Evolutionary conservation across 1,140 invertebrate species (phyloP), one percentile per base, ranked within the genome.

Genomic region (Aphis craccivora): DNA sequence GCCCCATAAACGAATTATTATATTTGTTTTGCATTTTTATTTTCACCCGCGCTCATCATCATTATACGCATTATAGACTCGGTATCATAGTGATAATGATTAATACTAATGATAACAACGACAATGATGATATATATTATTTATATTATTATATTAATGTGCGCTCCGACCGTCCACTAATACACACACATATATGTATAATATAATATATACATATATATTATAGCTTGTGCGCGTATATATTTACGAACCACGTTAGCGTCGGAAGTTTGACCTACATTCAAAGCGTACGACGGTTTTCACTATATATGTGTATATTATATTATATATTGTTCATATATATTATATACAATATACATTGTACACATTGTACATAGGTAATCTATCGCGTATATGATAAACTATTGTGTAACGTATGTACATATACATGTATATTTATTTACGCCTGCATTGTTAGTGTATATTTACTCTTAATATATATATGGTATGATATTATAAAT

Each of bases 201-300:
- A n/a, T n/a, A n/a, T n/a, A n/a, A n/a, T 35, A 67, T 60, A 30
- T 30, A 55, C 37, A 40, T 60, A 60, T 67, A 60, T 35, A 76
- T 76, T 18, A 76, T 76, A 5, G 48, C 48, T 14, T 76, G 30
- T n/a, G 30, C 11, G 60, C 2, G 37, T 40, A 40, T 76, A 76
- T 76, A 76, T 35, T 83, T 83, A 83, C 35, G 11, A 84, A 84
- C 83, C 23, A 23, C 35, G 23, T 84, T 40, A 43, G 11, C 37
- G 40, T 84, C 40, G 83, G 37, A 84, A 84, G 83, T 84, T 84
- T 84, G 83, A 43, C 83, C 83, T 84, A 84, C 83, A 84, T 84
- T 40, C 60, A 76, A n/a, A 35, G 14, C 30, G 30, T 76, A n/a
- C n/a, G 30, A 76, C 60, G 60, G 60, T n/a, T 76, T 76, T 76